Evolutionary conservation across 2,888 invertebrate species (phyloP).

Genomic region (Carpatolechia fugitivella): DNA sequence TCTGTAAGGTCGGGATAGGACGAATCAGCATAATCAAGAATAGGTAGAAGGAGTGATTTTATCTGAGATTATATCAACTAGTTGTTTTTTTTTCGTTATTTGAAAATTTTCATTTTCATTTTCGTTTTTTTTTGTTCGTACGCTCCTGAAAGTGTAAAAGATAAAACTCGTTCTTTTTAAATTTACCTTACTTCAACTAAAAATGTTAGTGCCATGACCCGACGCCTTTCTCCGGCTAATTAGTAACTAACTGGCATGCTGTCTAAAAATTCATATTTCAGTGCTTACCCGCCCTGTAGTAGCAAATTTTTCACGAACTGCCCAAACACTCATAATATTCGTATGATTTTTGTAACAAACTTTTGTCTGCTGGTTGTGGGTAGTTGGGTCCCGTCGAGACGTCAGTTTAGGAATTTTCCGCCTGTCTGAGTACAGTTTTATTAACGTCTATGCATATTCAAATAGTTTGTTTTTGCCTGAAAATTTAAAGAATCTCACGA

Average conservation of each 20-base stretch:
- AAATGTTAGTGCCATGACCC: no score
- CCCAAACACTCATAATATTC: conserved; percentile 26
- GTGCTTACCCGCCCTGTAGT: conserved; percentile 21
- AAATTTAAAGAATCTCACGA: neutral
- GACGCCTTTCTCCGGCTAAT: neutral
- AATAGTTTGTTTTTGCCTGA: conserved; percentile 50
- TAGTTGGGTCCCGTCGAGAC: conserved; percentile 43
- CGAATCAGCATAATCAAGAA: no score
- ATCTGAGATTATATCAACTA: no score
- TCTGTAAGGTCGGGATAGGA: no score
- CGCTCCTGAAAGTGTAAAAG: no score
- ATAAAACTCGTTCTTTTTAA: no score
- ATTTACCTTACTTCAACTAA: no score
- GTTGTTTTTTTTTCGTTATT: no score
- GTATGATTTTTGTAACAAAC: conserved; percentile 67
- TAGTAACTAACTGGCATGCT: neutral
- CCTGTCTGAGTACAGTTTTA: conserved; percentile 52
- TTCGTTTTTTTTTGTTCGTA: no score
- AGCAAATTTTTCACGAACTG: conserved; percentile 56
- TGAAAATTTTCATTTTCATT: no score
- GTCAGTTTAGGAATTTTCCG: conserved; percentile 42
- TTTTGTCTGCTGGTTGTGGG: conserved; percentile 42
- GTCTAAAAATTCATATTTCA: neutral
- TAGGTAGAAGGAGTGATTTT: no score
- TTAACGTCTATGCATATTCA: conserved; percentile 64